A percentile compares a stretch with the other conserved stretches of the same genome.
Conservation (phyloP, 2,888 invertebrate species). For the Tanaodytes sp. region DNA sequence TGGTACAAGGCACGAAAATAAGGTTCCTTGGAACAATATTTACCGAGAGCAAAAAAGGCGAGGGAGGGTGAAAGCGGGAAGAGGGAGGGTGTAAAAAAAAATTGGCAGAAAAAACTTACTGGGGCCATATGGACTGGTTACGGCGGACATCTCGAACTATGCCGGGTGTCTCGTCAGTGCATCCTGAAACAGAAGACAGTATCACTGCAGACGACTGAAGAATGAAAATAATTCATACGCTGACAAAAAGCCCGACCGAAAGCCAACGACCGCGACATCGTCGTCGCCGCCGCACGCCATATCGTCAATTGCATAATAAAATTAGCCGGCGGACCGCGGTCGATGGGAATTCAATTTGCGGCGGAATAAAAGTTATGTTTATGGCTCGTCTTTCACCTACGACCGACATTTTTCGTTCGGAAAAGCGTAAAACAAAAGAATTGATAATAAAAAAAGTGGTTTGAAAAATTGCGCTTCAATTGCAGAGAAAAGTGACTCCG, state of each 20-base stretch:
- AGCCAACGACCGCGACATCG: slow-evolving; percentile 9
- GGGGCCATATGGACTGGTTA: slow-evolving; percentile 73
- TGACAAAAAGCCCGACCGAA: slow-evolving; percentile 15
- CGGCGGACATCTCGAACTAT: slow-evolving; percentile 71
- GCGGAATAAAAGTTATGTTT: no score
- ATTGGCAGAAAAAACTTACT: slow-evolving; percentile 66
- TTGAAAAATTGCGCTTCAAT: slow-evolving; percentile 45
- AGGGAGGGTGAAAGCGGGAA: no score
- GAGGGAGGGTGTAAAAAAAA: no score
- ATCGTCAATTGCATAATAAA: slow-evolving; percentile 30
- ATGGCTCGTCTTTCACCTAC: no score
- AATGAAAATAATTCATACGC: slow-evolving; percentile 39
- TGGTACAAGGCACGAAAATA: slow-evolving; percentile 1
- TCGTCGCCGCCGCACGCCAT: slow-evolving; percentile 3
- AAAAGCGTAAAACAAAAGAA: slow-evolving; percentile 37
- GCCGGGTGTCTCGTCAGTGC: slow-evolving; percentile 65
- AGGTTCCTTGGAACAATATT: slow-evolving; percentile 15
- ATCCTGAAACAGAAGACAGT: slow-evolving; percentile 65
- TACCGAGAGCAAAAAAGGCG: neutral
- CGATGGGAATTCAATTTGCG: slow-evolving; percentile 34
- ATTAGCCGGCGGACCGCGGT: slow-evolving; percentile 35
- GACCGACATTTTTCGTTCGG: no score
- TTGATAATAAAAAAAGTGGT: no score
- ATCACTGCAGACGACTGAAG: slow-evolving; percentile 36
- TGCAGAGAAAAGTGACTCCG: slow-evolving; percentile 44